A percentile compares a stretch with the other conserved stretches of the same genome.
Conservation (phyloP, 2,797 vertebrate genomes). For the Catharus ustulatus region DNA sequence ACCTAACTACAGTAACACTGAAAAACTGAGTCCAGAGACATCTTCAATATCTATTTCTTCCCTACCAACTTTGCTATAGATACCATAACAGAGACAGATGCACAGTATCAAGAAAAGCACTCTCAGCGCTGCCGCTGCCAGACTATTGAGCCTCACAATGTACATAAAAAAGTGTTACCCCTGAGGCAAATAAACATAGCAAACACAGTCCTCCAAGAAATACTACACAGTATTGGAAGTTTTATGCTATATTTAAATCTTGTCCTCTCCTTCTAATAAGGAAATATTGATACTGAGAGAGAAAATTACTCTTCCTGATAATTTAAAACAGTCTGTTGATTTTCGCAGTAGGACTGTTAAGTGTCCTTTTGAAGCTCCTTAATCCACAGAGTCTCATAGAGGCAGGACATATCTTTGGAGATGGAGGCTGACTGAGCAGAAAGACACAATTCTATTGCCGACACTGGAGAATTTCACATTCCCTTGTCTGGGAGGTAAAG, state of each 20-base stretch:
- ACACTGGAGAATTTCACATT: background rate
- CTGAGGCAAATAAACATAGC: constrained; percentile 66
- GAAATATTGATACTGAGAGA: constrained; percentile 39
- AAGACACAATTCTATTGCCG: background rate
- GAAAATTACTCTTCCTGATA: constrained; percentile 26
- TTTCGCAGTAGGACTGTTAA: background rate
- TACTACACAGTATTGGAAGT: constrained; percentile 34
- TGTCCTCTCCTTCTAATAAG: constrained; percentile 34
- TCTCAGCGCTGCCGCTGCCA: constrained; percentile 57
- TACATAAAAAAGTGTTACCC: constrained; percentile 70
- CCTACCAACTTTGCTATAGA: constrained; percentile 54
- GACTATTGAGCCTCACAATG: constrained; percentile 69
- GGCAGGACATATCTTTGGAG: background rate
- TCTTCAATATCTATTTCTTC: constrained; percentile 43
- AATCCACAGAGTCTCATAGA: background rate
- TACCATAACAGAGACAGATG: constrained; percentile 69
- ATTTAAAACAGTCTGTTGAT: constrained; percentile 34
- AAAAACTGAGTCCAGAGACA: constrained; percentile 31
- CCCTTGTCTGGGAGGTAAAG: background rate
- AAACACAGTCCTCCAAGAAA: constrained; percentile 63
- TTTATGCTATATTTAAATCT: constrained; percentile 61
- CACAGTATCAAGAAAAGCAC: constrained; percentile 67
- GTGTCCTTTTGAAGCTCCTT: background rate
- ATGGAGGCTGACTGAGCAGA: background rate
- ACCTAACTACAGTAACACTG: background rate